Evolutionary conservation across 2,113 vertebrate species (phyloP).

Genomic region (Pimephales promelas): DNA sequence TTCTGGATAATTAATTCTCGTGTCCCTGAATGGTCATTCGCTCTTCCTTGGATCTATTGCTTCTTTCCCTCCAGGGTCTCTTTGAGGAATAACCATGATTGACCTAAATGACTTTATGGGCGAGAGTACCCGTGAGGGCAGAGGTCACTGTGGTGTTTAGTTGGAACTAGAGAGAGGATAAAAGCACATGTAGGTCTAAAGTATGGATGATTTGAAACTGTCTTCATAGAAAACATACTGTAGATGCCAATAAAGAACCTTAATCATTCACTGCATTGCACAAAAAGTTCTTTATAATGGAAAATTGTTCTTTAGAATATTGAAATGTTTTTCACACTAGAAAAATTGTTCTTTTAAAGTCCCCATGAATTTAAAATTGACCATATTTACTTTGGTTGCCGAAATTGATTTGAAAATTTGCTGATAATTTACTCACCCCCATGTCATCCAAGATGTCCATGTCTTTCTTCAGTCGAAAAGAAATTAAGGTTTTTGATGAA

Average conservation of each 20-base stretch:
- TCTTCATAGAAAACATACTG: no score
- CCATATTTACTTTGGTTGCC: no score
- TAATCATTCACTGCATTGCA: neutral
- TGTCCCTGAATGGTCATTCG: neutral
- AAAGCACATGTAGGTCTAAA: neutral
- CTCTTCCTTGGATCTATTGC: neutral
- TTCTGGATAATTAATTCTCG: neutral
- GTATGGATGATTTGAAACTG: no score
- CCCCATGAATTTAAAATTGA: no score
- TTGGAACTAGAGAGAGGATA: no score
- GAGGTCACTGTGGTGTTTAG: neutral
- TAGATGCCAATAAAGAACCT: neutral
- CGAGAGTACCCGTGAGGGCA: neutral
- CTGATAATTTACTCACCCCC: no score
- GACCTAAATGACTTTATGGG: neutral
- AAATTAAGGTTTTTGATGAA: no score
- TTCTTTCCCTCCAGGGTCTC: neutral
- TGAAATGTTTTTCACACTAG: neutral
- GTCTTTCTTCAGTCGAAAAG: no score
- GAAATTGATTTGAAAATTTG: no score
- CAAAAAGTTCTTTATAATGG: neutral
- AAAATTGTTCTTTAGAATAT: neutral
- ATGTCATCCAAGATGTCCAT: no score
- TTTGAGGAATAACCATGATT: constrained; percentile 14
- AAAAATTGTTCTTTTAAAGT: no score